phyloP scores from a whole-genome alignment of 92 coral and sea anemone genomes.

The Metridium senile region DNA sequence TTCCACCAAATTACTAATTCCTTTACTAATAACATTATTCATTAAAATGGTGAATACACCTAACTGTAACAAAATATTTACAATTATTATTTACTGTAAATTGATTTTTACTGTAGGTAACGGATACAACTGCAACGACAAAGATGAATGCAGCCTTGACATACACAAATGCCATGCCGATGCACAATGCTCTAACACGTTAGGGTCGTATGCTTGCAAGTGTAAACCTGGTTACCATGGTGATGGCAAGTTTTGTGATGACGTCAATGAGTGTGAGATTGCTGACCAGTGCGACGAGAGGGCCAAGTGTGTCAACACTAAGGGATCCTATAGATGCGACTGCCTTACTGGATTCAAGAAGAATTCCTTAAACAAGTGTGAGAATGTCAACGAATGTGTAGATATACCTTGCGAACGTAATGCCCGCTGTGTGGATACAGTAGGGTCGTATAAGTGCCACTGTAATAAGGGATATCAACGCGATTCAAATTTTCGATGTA shows the following conservation, averaged over 20 bases:
- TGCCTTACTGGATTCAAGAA: constrained; percentile 22
- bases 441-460: constrained; percentile 25
- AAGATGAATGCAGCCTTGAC: constrained; percentile 17
- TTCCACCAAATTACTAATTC: too few species aligned
- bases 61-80: constrained; percentile 11
- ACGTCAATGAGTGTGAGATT: constrained; percentile 19
- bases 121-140: constrained; percentile 14
- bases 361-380: background rate
- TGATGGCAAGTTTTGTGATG: constrained; percentile 30
- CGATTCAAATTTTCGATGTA: background rate
- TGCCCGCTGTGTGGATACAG: constrained; percentile 5
- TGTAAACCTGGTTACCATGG: constrained; percentile 51
- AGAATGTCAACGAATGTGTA: constrained; percentile 14
- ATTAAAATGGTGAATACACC: too few species aligned
- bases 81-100: too few species aligned
- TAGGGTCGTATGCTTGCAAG: constrained; percentile 38
- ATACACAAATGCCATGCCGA: constrained; percentile 16
- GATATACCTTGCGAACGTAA: background rate
- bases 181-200: constrained; percentile 28
- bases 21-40: too few species aligned
- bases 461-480: constrained; percentile 15
- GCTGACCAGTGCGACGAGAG: background rate
- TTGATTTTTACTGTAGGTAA: too few species aligned
- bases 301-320: constrained; percentile 21
- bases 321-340: constrained; percentile 21